phyloP scores from a whole-genome alignment of 2,113 vertebrate species.

The Fregetta grallaria region DNA sequence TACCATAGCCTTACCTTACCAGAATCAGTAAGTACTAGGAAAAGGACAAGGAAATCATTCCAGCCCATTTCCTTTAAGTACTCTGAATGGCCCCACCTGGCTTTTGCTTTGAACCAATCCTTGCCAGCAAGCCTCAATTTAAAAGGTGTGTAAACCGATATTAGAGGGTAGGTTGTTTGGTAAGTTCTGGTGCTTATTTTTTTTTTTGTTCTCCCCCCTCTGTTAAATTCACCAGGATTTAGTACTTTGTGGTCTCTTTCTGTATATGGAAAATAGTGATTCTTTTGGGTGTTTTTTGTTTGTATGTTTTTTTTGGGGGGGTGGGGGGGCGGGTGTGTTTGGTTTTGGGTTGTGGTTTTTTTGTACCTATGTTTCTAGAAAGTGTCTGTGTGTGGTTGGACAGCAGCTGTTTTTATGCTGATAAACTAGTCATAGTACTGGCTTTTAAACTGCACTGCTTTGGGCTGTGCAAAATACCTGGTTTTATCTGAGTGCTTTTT shows the following conservation, averaged over 20 bases:
- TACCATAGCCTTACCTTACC: no score
- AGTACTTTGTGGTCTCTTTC: rapidly evolving
- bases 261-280: not conserved
- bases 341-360: not conserved
- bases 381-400: rapidly evolving
- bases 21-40: not conserved
- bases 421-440: rapidly evolving
- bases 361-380: not conserved
- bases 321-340: not conserved
- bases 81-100: not conserved
- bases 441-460: not conserved
- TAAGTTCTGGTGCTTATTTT: rapidly evolving
- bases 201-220: no score
- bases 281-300: no score
- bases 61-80: not conserved
- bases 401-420: not conserved
- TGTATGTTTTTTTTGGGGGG: no score
- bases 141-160: not conserved
- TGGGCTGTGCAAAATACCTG: not conserved
- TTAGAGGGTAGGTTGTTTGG: rapidly evolving
- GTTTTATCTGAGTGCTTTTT: not conserved
- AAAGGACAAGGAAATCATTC: rapidly evolving
- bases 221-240: rapidly evolving
- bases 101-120: not conserved
- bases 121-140: not conserved